phyloP scores from a whole-genome alignment of 2,888 invertebrate genomes.

The Hypercompe scribonia region DNA sequence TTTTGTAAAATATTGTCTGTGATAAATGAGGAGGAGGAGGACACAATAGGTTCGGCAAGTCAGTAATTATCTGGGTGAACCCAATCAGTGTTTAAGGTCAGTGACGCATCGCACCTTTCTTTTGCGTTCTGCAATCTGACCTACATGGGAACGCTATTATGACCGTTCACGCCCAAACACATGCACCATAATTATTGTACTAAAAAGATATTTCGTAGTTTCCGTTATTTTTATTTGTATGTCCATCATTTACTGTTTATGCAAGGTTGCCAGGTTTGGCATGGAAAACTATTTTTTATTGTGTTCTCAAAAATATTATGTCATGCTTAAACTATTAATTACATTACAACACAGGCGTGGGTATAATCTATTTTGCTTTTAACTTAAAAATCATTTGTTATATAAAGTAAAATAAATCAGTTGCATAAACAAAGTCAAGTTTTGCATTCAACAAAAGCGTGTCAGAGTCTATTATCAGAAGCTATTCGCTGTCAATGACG shows the following conservation, averaged over 20 bases:
- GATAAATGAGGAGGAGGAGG: neutral
- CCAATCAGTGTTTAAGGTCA: constrained; percentile 26
- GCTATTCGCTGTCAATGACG: too few species aligned
- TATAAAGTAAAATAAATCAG: neutral
- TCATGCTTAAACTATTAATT: neutral
- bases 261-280: neutral
- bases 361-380: too few species aligned
- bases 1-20: neutral
- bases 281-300: neutral
- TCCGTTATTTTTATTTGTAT: neutral
- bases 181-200: neutral
- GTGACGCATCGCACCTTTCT: constrained; percentile 29
- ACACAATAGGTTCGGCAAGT: neutral
- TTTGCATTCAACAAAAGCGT: neutral
- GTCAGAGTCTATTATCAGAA: neutral
- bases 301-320: neutral
- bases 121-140: constrained; percentile 17
- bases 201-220: neutral
- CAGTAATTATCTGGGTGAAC: constrained; percentile 4
- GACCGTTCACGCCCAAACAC: neutral
- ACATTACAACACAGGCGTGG: neutral
- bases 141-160: constrained; percentile 12
- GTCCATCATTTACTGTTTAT: neutral
- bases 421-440: neutral
- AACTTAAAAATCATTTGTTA: neutral